Percentiles rank a stretch among this genome's conserved stretches.
Conservation (phyloP, 2,888 invertebrate species). For the Allolobophora icterica region DNA sequence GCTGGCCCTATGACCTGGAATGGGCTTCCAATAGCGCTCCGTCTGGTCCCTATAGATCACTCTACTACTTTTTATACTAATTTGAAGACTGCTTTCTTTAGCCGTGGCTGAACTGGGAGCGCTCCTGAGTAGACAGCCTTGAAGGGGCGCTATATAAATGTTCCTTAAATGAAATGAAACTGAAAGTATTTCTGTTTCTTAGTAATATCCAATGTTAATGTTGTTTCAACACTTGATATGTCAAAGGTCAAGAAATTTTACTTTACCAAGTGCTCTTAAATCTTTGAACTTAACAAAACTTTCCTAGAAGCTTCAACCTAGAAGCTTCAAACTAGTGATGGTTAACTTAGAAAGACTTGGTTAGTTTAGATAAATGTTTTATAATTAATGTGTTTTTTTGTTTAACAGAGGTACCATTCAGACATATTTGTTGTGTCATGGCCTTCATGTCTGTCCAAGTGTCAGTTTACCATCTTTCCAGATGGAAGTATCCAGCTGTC, state of each 20-base stretch:
- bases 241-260: not conserved
- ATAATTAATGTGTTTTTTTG: not conserved
- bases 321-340: not conserved
- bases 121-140: too few species aligned
- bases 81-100: too few species aligned
- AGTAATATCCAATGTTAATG: not conserved
- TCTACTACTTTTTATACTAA: too few species aligned
- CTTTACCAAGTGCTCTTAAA: not conserved
- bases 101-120: too few species aligned
- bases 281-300: not conserved
- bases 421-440: constrained; percentile 23
- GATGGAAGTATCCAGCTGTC: constrained; percentile 21
- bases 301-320: not conserved
- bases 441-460: not conserved
- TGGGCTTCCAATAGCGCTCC: too few species aligned
- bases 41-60: too few species aligned
- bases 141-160: too few species aligned
- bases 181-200: not conserved
- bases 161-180: too few species aligned
- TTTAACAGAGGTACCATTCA: constrained; percentile 5
- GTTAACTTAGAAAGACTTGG: not conserved
- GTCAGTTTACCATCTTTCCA: not conserved
- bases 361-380: not conserved
- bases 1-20: too few species aligned
- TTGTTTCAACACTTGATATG: constrained; percentile 1